Conservation (phyloP, 2,113 vertebrate genomes). For the Acrocephalus arundinaceus region DNA sequence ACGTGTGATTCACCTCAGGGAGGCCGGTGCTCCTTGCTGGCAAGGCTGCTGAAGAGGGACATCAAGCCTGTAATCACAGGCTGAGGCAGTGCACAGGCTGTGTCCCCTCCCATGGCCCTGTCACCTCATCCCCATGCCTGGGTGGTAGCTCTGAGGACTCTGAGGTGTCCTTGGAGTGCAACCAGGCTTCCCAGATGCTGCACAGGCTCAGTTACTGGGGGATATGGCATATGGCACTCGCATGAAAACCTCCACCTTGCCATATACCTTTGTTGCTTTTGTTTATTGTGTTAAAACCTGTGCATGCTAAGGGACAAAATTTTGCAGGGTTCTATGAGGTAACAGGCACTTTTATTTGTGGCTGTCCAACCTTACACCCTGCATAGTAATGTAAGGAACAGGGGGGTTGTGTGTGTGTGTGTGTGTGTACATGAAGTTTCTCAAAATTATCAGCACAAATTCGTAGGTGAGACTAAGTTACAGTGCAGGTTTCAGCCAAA, state of each 20-base stretch:
- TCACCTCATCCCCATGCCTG: background rate
- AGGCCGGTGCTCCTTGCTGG: background rate
- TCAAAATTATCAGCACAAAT: background rate
- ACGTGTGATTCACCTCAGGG: background rate
- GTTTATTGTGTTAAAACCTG: background rate
- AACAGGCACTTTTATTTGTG: background rate
- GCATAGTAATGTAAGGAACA: background rate
- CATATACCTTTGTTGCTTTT: background rate
- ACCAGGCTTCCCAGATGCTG: background rate
- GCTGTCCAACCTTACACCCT: background rate
- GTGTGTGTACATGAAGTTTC: background rate
- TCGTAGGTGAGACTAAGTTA: background rate
- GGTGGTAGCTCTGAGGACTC: background rate
- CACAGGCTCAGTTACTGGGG: background rate
- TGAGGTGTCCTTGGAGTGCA: background rate
- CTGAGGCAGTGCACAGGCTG: fast-evolving
- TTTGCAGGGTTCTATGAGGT: background rate
- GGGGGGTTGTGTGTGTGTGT: fast-evolving
- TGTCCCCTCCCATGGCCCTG: fast-evolving
- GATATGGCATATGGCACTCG: background rate
- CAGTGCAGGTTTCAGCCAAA: background rate
- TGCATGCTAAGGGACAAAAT: background rate
- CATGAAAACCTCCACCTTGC: background rate
- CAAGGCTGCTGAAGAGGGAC: background rate
- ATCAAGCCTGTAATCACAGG: background rate